Percentiles rank a stretch among this genome's conserved stretches.
These are phyloP conservation scores for Strigamia maritima DNA, from an alignment of 2,888 invertebrate species.

Conservation along the genomic window DNA sequence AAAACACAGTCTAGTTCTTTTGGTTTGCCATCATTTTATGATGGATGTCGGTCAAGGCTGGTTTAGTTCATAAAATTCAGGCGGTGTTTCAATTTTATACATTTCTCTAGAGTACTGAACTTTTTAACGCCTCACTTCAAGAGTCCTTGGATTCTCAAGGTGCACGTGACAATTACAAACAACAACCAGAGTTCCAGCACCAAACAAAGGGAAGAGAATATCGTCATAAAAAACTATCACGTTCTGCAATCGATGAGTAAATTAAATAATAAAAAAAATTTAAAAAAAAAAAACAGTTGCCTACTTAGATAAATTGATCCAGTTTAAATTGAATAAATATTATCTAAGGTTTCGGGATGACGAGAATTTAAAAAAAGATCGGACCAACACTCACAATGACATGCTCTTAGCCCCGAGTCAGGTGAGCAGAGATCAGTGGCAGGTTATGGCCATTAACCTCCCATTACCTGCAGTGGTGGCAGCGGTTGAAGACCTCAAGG, in stretches of 20 bases:
- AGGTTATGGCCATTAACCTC: constrained; percentile 39
- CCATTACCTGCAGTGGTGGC: constrained; percentile 35
- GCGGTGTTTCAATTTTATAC: constrained; percentile 24
- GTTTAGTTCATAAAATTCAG: constrained; percentile 34
- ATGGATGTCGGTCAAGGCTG: constrained; percentile 34
- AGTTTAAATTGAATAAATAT: not conserved
- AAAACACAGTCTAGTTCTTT: not conserved
- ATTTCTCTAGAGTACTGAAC: constrained; percentile 24
- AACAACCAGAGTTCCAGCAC: not conserved
- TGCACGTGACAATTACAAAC: constrained; percentile 18
- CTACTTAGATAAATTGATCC: constrained; percentile 23
- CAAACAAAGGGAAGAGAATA: not conserved
- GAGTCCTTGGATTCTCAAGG: constrained; percentile 24
- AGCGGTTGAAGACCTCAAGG: constrained; percentile 38
- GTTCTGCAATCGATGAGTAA: not conserved
- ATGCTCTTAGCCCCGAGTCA: constrained; percentile 32
- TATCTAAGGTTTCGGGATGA: not conserved
- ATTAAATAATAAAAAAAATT: too few species aligned
- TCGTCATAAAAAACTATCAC: not conserved
- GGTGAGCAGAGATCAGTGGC: constrained; percentile 32
- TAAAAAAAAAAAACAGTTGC: not conserved
- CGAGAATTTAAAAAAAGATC: not conserved
- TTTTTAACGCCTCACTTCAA: constrained; percentile 5
- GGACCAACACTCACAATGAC: constrained; percentile 31
- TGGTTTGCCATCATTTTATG: constrained; percentile 16